phyloP scores from a whole-genome alignment of 2,113 vertebrate genomes.

The Anolis sagrei region DNA sequence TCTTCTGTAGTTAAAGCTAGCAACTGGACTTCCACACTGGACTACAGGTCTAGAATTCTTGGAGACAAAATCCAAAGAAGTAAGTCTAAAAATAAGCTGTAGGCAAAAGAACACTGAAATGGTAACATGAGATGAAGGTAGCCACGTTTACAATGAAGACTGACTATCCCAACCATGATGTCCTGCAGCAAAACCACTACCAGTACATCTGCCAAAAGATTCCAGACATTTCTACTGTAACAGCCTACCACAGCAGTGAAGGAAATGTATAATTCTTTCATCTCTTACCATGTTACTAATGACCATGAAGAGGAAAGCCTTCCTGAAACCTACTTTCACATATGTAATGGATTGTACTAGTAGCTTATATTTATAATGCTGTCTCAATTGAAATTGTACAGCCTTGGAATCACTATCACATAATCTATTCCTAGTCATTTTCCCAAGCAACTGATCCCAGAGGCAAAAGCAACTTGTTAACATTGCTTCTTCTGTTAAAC shows the following conservation, averaged over 20 bases:
- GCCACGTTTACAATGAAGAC: neutral
- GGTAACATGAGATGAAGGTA: neutral
- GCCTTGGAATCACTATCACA: neutral
- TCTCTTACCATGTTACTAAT: fast-evolving
- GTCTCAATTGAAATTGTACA: conserved; percentile 23
- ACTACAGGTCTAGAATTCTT: no score
- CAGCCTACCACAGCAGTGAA: neutral
- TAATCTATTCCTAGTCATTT: neutral
- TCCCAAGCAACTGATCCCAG: fast-evolving
- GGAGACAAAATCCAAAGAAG: no score
- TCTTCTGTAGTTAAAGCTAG: no score
- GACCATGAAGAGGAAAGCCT: fast-evolving
- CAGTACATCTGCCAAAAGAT: neutral
- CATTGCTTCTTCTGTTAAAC: conserved; percentile 10
- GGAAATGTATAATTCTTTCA: neutral
- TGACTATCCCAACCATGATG: neutral
- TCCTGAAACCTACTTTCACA: fast-evolving
- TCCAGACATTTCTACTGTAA: neutral
- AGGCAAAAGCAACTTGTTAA: neutral
- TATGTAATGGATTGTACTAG: fast-evolving
- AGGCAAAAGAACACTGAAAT: neutral
- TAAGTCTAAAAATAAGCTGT: neutral
- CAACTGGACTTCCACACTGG: no score
- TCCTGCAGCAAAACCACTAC: neutral
- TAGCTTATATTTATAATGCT: fast-evolving